Evolutionary conservation across 2,797 vertebrate species (phyloP), one percentile per base, ranked within the genome.

Genomic region (Coregonus suidteri): DNA sequence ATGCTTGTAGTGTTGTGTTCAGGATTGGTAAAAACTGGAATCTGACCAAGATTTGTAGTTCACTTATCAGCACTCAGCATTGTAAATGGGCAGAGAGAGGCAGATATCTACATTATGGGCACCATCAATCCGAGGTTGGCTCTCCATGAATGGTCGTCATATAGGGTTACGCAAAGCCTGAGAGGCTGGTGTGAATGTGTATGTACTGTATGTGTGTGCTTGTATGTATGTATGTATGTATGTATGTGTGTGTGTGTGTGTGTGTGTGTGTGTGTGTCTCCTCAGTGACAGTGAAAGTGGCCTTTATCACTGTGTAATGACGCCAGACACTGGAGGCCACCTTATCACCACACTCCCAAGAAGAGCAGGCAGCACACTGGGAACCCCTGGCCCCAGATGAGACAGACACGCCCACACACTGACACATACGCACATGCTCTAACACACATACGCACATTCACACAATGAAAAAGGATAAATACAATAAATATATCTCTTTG

Each of bases 321-420:
- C 71, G 73, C 77, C 84, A 82, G 81, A 74, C 52, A 7, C 77
- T 16, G 62, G 74, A 64, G 18, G 68, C 37, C 31, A 53, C 78
- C 91, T 95, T 95, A 95, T 95, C 95, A 87, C n/a, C 15, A 47
- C 77, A 78, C 81, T 85, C 80, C 81, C 91, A 91, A 88, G 78
- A 66, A 76, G 71, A 87, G 85, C 64, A n/a, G 15, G 73, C 73
- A 79, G 72, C 81, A 25, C 16, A 59, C 73, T 76, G 66, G 78
- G 81, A 79, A 80, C 9, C 83, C 82, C 52, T 76, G 86, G 84
- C 84, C 86, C 88, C 62, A 37, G 75, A 51, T 79, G 71, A 66
- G 74, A 16, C 52, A 11, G 88, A 54, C 90, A 90, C 92, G 89
- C 93, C 91, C 90, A 80, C 54, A 73, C 13, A 70, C 13, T 71